A percentile compares a stretch with the other conserved stretches of the same genome.
These are phyloP conservation scores for Polymixis flavicincta DNA, from an alignment of 2,888 invertebrate genomes.

Conservation along the genomic window DNA sequence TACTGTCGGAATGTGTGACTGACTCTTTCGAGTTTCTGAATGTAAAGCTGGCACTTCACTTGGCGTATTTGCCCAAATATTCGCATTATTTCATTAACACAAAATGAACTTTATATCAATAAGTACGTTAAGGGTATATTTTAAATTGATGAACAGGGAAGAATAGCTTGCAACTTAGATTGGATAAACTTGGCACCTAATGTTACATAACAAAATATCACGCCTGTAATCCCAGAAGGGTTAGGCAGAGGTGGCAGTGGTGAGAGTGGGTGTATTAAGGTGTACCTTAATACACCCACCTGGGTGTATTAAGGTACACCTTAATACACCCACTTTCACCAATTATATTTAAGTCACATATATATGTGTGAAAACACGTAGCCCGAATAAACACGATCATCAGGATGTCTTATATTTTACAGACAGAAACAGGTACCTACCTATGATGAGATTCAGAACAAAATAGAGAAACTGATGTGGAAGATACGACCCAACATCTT, in stretches of 20 bases:
- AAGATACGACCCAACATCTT: not conserved
- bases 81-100: no score
- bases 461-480: not conserved
- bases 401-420: not conserved
- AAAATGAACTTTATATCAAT: no score
- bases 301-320: no score
- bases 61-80: no score
- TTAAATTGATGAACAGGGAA: not conserved
- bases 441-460: not conserved
- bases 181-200: not conserved
- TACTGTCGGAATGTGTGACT: slow-evolving; percentile 38
- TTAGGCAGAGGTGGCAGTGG: no score
- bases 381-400: not conserved
- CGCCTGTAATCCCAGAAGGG: not conserved
- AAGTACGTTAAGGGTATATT: no score
- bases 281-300: no score
- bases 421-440: not conserved
- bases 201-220: not conserved
- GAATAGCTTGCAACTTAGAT: not conserved
- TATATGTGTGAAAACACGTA: not conserved
- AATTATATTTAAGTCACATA: not conserved
- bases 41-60: no score
- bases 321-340: no score
- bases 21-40: not conserved
- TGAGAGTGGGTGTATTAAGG: no score